phyloP scores from a whole-genome alignment of 2,113 vertebrate genomes.

The Petroica traversi region DNA sequence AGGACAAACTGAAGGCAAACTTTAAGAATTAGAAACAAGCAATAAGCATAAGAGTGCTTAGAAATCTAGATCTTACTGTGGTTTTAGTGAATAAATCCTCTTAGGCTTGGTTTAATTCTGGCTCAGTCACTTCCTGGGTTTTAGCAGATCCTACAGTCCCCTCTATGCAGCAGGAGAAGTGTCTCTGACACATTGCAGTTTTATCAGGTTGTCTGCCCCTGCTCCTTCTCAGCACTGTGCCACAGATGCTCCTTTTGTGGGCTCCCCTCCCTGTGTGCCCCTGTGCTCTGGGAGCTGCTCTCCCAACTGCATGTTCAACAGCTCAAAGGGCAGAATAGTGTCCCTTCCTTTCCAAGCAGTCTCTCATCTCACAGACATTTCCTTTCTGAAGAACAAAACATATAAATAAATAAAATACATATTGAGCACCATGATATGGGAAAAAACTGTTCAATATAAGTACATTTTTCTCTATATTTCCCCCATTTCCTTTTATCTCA shows the following conservation, averaged over 20 bases:
- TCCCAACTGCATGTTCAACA: background rate
- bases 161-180: background rate
- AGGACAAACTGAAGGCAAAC: background rate
- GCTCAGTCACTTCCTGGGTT: background rate
- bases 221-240: background rate
- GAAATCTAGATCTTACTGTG: accelerated
- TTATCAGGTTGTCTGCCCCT: background rate
- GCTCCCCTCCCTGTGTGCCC: background rate
- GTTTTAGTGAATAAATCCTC: background rate
- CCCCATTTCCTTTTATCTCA: background rate
- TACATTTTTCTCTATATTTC: background rate
- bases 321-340: background rate
- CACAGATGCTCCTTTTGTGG: background rate
- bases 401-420: background rate
- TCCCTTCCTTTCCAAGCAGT: background rate
- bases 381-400: background rate
- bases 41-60: background rate
- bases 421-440: background rate
- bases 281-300: background rate
- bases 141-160: background rate
- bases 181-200: background rate
- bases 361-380: background rate
- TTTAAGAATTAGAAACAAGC: background rate
- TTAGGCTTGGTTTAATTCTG: background rate
- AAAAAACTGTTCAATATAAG: background rate